phyloP scores from a whole-genome alignment of 2,888 invertebrate species.

The Lottia gigantea region DNA sequence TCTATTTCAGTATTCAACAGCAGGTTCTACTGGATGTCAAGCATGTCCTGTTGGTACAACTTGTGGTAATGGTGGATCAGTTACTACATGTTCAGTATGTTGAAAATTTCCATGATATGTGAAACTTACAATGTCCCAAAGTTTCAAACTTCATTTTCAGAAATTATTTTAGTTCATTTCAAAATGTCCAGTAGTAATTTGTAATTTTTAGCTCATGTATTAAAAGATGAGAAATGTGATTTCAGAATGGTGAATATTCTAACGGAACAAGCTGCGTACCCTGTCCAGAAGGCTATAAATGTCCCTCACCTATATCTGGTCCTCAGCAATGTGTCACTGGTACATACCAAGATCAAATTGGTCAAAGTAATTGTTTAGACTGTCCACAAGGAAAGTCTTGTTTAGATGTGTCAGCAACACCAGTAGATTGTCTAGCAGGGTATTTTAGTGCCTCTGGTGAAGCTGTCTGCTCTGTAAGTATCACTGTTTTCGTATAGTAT shows the following conservation, averaged over 20 bases:
- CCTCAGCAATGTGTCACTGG: conserved; percentile 56
- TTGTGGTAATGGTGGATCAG: conserved; percentile 40
- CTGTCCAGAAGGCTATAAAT: conserved; percentile 58
- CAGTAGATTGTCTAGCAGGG: conserved; percentile 54
- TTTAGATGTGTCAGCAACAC: conserved; percentile 37
- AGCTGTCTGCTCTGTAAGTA: conserved; percentile 52
- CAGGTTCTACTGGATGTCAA: conserved; percentile 50
- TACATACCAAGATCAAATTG: conserved; percentile 52
- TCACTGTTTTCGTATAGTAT: too few species aligned
- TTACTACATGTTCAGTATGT: conserved; percentile 45
- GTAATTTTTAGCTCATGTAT: too few species aligned
- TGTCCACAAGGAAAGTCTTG: conserved; percentile 60
- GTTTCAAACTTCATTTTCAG: too few species aligned
- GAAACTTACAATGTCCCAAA: background rate
- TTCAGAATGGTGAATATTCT: conserved; percentile 60
- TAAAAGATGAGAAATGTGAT: background rate
- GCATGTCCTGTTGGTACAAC: conserved; percentile 52
- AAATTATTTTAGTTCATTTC: background rate
- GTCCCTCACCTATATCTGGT: conserved; percentile 50
- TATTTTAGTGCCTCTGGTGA: conserved; percentile 54
- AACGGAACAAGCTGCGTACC: conserved; percentile 50
- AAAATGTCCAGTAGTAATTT: too few species aligned
- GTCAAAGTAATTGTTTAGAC: conserved; percentile 54
- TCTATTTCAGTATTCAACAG: conserved; percentile 47
- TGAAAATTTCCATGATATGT: background rate